Percentiles rank a stretch among this genome's conserved stretches.
Evolutionary conservation across 2,113 vertebrate genomes (phyloP).

Genomic region (Daboia siamensis): DNA sequence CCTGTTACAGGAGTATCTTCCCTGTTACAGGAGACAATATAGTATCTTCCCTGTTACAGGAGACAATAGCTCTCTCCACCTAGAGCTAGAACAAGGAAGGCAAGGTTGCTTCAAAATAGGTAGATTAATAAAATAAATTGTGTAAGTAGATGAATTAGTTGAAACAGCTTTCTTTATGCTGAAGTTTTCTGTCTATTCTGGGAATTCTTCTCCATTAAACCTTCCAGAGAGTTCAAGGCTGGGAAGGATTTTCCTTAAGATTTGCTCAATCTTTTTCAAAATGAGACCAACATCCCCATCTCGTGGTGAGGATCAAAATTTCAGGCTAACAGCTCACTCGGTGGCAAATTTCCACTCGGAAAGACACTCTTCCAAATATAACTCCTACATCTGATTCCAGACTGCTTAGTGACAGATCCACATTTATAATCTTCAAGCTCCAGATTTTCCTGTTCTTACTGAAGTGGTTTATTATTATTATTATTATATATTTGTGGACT

Average conservation of each 20-base stretch:
- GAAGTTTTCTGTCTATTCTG: background rate
- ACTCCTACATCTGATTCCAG: background rate
- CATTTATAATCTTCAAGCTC: background rate
- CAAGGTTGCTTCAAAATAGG: background rate
- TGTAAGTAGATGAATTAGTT: background rate
- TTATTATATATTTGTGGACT: background rate
- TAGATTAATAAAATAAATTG: background rate
- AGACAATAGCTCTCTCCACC: background rate
- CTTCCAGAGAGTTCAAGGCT: background rate
- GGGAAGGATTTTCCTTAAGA: background rate
- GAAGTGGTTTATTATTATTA: background rate
- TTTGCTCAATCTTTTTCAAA: background rate
- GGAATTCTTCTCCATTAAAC: background rate
- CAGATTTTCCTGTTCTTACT: constrained; percentile 21
- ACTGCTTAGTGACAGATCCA: background rate
- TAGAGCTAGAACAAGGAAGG: background rate
- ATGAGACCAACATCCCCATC: constrained; percentile 51
- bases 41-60: background rate
- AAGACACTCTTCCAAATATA: background rate
- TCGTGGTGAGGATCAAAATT: constrained; percentile 30
- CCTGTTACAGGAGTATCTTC: too few species aligned
- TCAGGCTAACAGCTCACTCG: background rate
- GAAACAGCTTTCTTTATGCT: background rate
- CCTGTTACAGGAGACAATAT: background rate
- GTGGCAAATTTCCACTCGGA: too few species aligned